Conservation (phyloP, 2,113 vertebrate genomes). For the Brachionichthys hirsutus region DNA sequence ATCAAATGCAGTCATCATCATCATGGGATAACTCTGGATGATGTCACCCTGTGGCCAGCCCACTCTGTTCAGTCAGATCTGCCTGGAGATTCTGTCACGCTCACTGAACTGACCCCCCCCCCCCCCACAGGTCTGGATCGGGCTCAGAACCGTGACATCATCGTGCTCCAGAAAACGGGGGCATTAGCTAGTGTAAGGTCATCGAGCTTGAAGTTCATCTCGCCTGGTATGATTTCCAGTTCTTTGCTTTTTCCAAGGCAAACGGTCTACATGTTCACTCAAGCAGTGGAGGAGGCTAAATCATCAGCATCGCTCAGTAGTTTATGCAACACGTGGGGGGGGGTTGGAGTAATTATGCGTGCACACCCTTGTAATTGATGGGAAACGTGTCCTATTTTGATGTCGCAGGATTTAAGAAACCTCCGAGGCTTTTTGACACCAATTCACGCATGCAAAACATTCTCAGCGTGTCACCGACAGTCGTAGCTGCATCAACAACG, state of each 20-base stretch:
- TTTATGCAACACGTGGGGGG: slow-evolving; percentile 29
- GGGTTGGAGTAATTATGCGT: slow-evolving; percentile 53
- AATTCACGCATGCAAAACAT: slow-evolving; percentile 61
- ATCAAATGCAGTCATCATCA: no score
- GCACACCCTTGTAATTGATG: slow-evolving; percentile 65
- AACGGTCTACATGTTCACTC: slow-evolving; percentile 25
- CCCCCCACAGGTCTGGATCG: no score
- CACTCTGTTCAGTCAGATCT: no score
- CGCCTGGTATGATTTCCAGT: no score
- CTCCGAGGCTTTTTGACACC: slow-evolving; percentile 68
- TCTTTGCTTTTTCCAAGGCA: slow-evolving; percentile 4
- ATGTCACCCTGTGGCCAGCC: no score
- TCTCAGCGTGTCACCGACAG: slow-evolving; percentile 52
- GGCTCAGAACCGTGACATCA: no score
- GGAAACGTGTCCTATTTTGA: slow-evolving; percentile 66
- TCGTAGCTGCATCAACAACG: slow-evolving; percentile 61
- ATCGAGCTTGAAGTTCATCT: no score
- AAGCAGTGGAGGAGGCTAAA: slow-evolving; percentile 1
- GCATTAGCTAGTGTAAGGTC: no score
- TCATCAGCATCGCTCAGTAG: slow-evolving; percentile 23
- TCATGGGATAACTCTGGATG: no score
- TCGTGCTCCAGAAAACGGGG: no score
- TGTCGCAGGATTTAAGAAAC: slow-evolving; percentile 64
- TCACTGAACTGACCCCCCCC: no score
- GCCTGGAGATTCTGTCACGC: no score